These are phyloP conservation scores for Drosophila mimetica DNA, from an alignment of 2,888 invertebrate genomes.

Conservation along the genomic window DNA sequence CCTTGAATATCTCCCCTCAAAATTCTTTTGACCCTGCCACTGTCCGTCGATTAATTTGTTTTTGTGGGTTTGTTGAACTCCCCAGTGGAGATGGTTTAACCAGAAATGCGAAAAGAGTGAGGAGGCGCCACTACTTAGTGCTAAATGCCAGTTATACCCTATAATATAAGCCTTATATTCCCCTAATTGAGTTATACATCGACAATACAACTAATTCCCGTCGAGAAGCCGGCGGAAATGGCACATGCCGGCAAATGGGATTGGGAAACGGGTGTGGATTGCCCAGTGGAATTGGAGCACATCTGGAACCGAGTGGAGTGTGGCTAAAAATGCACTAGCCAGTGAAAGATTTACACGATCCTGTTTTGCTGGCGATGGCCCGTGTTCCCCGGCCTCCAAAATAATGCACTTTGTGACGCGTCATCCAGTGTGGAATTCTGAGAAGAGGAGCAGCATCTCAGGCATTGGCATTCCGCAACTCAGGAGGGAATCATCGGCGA, in stretches of 20 bases:
- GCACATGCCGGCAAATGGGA: conserved; percentile 30
- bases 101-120: conserved; percentile 9
- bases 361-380: conserved; percentile 15
- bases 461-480: conserved; percentile 31
- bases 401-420: conserved; percentile 61
- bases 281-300: conserved; percentile 38
- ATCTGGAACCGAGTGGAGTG: conserved; percentile 55
- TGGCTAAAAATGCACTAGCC: conserved; percentile 46
- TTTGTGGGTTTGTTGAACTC: conserved; percentile 41
- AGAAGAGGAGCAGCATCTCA: conserved; percentile 75
- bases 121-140: background rate
- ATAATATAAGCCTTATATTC: background rate
- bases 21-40: background rate
- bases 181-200: conserved; percentile 38
- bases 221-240: conserved; percentile 57
- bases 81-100: conserved; percentile 5
- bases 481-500: conserved; percentile 4
- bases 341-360: conserved; percentile 69
- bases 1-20: background rate
- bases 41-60: conserved; percentile 13
- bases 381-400: conserved; percentile 35
- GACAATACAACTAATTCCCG: conserved; percentile 41
- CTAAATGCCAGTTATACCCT: conserved; percentile 8
- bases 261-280: conserved; percentile 29
- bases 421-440: conserved; percentile 68